A percentile compares a stretch with the other conserved stretches of the same genome.
Conservation (phyloP, 2,797 vertebrate species). For the Tachyglossus aculeatus region DNA sequence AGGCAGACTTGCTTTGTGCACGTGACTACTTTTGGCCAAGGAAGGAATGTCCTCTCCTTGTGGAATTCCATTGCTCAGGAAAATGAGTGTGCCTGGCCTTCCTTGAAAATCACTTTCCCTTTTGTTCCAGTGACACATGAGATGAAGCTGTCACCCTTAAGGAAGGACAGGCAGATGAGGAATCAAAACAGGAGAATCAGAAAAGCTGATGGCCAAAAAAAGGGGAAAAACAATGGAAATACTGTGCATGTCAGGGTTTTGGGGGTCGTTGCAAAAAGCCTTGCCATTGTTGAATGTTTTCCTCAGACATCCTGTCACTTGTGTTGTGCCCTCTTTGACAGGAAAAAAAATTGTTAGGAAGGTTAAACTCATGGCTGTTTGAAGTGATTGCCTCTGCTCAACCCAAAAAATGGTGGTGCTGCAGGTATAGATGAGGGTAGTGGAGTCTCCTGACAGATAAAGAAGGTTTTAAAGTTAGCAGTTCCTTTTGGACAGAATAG, state of each 20-base stretch:
- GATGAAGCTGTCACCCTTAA: conserved; percentile 27
- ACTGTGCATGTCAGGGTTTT: conserved; percentile 55
- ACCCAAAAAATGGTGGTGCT: neutral
- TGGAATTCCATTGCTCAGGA: conserved; percentile 15
- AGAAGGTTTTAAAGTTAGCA: neutral
- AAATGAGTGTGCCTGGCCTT: conserved; percentile 39
- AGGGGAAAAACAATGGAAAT: conserved; percentile 46
- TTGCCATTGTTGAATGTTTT: conserved; percentile 66
- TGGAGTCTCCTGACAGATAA: neutral
- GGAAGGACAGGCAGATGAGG: conserved; percentile 56
- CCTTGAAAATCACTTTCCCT: conserved; percentile 58
- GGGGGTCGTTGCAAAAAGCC: conserved; percentile 52
- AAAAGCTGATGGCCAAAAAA: conserved; percentile 52
- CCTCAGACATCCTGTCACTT: conserved; percentile 68
- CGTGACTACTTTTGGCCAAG: conserved; percentile 28
- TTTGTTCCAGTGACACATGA: conserved; percentile 62
- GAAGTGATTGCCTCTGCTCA: conserved; percentile 16
- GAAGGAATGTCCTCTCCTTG: conserved; percentile 18
- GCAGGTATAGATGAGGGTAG: no score
- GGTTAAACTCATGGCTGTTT: conserved; percentile 33
- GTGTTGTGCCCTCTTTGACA: conserved; percentile 51
- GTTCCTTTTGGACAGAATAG: neutral
- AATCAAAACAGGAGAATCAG: conserved; percentile 50
- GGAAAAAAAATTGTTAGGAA: conserved; percentile 49
- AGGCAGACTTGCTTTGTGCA: conserved; percentile 19